These are phyloP conservation scores for Dicyrtoma fusca DNA, from an alignment of 2,888 invertebrate species.

Conservation along the genomic window DNA sequence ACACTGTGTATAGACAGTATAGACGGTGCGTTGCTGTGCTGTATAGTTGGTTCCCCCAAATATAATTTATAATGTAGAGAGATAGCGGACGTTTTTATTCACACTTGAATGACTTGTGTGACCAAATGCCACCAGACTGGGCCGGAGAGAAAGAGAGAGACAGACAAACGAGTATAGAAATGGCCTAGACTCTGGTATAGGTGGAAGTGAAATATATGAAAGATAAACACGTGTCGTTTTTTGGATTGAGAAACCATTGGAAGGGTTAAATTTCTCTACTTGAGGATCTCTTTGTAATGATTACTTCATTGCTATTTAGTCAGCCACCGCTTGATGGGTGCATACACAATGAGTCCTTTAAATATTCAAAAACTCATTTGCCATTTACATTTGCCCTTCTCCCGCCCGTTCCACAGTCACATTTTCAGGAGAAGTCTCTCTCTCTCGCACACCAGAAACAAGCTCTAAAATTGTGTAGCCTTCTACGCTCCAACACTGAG, in stretches of 20 bases:
- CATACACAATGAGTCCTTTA: constrained; percentile 30
- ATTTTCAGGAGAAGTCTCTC: neutral
- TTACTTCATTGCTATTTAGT: constrained; percentile 40
- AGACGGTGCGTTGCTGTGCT: too few relatives aligned
- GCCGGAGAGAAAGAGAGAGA: neutral
- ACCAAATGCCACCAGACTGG: too few relatives aligned
- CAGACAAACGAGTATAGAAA: neutral
- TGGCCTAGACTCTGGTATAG: too few relatives aligned
- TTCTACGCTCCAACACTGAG: too few relatives aligned
- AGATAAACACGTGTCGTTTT: constrained; percentile 30
- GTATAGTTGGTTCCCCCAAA: too few relatives aligned
- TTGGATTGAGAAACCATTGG: constrained; percentile 28
- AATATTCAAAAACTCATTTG: constrained; percentile 38
- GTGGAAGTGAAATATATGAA: too few relatives aligned
- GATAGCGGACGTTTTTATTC: too few relatives aligned
- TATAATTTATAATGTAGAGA: too few relatives aligned
- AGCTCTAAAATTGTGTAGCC: too few relatives aligned
- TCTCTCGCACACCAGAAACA: too few relatives aligned
- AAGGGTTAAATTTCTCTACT: constrained; percentile 29
- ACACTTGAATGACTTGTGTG: too few relatives aligned
- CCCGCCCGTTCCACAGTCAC: constrained; percentile 4
- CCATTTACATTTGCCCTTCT: constrained; percentile 34
- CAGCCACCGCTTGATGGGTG: constrained; percentile 33
- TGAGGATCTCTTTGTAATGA: constrained; percentile 39
- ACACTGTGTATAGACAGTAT: neutral